A percentile compares a stretch with the other conserved stretches of the same genome.
Evolutionary conservation across 2,888 invertebrate species (phyloP).

Genomic region (Microchrysa polita): DNA sequence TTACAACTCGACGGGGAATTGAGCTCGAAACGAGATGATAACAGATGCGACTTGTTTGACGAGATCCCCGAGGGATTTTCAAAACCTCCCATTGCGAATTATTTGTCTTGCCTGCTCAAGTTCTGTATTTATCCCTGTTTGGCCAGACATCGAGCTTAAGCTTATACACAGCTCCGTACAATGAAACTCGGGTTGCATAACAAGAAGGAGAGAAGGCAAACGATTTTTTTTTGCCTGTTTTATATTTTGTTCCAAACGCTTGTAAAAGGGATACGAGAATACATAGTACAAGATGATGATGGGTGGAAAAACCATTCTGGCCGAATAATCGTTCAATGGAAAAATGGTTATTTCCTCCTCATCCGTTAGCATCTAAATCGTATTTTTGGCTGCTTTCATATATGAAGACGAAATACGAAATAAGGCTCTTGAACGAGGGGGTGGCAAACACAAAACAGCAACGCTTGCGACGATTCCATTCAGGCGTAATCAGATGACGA

Average conservation of each 20-base stretch:
- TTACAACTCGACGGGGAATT: slow-evolving; percentile 51
- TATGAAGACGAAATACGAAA: neutral
- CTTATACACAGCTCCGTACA: too few relatives aligned
- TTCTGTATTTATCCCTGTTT: neutral
- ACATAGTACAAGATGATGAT: too few relatives aligned
- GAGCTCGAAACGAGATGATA: slow-evolving; percentile 51
- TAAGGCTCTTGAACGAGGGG: neutral
- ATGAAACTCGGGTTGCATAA: neutral
- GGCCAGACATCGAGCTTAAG: slow-evolving; percentile 16
- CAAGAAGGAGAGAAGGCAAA: slow-evolving; percentile 32
- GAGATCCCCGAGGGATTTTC: slow-evolving; percentile 53
- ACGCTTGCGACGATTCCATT: neutral
- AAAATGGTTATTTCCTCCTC: slow-evolving; percentile 44
- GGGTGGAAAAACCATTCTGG: slow-evolving; percentile 35
- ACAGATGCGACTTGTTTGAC: slow-evolving; percentile 56
- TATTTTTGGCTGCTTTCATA: slow-evolving; percentile 17
- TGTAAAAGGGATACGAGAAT: slow-evolving; percentile 31
- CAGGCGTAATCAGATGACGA: slow-evolving; percentile 41
- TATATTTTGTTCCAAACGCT: too few relatives aligned
- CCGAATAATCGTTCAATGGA: slow-evolving; percentile 49
- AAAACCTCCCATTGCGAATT: slow-evolving; percentile 55
- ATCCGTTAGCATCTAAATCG: slow-evolving; percentile 6
- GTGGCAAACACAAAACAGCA: neutral
- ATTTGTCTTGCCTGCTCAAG: slow-evolving; percentile 35
- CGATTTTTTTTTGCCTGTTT: slow-evolving; percentile 9